Conservation (phyloP, 2,113 vertebrate genomes). For the Scytalopus superciliaris region DNA sequence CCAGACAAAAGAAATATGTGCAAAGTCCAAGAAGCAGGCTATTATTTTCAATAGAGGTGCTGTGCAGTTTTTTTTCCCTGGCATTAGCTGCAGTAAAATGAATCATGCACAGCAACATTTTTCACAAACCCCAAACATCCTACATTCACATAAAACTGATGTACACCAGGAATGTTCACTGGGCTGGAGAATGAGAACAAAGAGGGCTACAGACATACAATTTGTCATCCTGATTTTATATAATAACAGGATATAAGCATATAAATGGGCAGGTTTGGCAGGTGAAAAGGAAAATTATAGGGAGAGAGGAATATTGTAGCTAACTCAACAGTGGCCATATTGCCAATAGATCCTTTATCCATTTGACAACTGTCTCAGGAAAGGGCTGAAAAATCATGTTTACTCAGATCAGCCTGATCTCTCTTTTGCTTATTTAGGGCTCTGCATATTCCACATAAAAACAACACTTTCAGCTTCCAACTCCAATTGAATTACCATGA, state of each 20-base stretch:
- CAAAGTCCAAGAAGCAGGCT: slow-evolving; percentile 41
- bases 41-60: slow-evolving; percentile 63
- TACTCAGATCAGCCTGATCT: not conserved
- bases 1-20: slow-evolving; percentile 50
- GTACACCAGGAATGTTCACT: slow-evolving; percentile 58
- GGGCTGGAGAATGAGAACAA: slow-evolving; percentile 63
- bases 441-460: not conserved
- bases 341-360: slow-evolving; percentile 58
- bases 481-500: not conserved
- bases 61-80: not conserved
- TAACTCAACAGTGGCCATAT: slow-evolving; percentile 51
- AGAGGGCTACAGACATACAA: slow-evolving; percentile 59
- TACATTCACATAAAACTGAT: slow-evolving; percentile 66
- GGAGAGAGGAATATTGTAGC: slow-evolving; percentile 50
- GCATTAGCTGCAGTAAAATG: slow-evolving; percentile 63
- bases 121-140: slow-evolving; percentile 64
- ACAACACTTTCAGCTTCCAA: not conserved
- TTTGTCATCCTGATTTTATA: slow-evolving; percentile 68
- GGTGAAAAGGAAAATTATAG: slow-evolving; percentile 68
- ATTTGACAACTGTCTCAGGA: slow-evolving; percentile 50
- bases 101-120: slow-evolving; percentile 66
- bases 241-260: slow-evolving; percentile 69
- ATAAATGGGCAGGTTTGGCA: slow-evolving; percentile 68
- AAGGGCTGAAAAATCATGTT: slow-evolving; percentile 53
- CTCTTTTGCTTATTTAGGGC: slow-evolving; percentile 14